These are phyloP conservation scores for Condylostylus longicornis DNA, from an alignment of 1,140 invertebrate genomes.

Conservation along the genomic window DNA sequence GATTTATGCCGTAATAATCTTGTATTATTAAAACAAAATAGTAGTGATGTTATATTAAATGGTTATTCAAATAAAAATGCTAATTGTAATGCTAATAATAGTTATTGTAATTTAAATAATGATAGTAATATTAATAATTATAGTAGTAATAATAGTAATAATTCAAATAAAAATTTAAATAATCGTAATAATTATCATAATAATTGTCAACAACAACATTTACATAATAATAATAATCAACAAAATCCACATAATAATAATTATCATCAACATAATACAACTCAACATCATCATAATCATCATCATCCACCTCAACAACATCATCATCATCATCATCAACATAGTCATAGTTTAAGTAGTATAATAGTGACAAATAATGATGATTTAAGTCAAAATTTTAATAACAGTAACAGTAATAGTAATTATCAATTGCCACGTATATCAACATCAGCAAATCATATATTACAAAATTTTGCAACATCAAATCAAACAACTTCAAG, in stretches of 20 bases:
- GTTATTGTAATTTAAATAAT: slow-evolving; percentile 14
- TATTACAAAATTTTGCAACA: slow-evolving; percentile 22
- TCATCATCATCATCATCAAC: no score
- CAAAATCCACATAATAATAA: slow-evolving; percentile 7
- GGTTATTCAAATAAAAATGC: neutral
- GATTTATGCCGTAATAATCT: no score
- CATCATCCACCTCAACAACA: slow-evolving; percentile 7
- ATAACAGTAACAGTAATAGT: slow-evolving; percentile 4
- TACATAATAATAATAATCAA: no score
- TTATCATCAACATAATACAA: no score
- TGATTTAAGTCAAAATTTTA: no score
- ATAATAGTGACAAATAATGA: no score
- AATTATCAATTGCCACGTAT: neutral
- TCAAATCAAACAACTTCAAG: slow-evolving; percentile 23
- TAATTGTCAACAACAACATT: no score
- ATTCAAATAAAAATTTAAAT: slow-evolving; percentile 7
- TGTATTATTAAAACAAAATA: no score
- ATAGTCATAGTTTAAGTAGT: no score
- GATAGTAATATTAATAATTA: slow-evolving; percentile 20
- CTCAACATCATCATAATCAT: slow-evolving; percentile 8
- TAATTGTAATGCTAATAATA: neutral
- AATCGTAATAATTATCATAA: slow-evolving; percentile 2
- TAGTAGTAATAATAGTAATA: slow-evolving; percentile 17
- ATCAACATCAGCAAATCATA: neutral
- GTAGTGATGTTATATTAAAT: no score